phyloP scores from a whole-genome alignment of 2,797 vertebrate genomes.

The Gobio occitaniae region DNA sequence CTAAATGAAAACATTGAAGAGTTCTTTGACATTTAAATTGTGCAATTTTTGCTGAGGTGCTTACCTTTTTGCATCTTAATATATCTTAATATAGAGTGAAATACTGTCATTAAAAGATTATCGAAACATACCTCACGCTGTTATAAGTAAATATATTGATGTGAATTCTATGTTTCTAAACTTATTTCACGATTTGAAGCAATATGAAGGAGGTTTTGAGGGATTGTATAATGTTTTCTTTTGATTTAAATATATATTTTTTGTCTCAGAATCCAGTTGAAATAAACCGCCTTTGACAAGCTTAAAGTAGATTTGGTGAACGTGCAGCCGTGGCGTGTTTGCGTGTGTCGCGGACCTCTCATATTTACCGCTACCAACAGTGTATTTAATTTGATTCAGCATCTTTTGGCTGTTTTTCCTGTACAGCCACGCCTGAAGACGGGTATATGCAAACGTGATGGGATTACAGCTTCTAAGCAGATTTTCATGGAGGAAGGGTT shows the following conservation, averaged over 20 bases:
- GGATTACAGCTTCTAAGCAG: slow-evolving; percentile 86
- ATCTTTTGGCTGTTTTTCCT: slow-evolving; percentile 73
- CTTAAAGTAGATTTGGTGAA: slow-evolving; percentile 78
- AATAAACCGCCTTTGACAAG: slow-evolving; percentile 83
- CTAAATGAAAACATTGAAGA: background rate
- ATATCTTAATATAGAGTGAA: background rate
- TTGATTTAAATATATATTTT: slow-evolving; percentile 70
- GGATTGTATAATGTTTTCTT: slow-evolving; percentile 74
- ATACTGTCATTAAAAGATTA: background rate
- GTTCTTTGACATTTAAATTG: background rate
- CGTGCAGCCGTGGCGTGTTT: slow-evolving; percentile 49
- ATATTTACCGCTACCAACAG: slow-evolving; percentile 57
- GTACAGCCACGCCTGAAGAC: slow-evolving; percentile 82
- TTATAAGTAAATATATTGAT: background rate
- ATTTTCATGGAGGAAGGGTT: slow-evolving; percentile 82
- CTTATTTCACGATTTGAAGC: slow-evolving; percentile 20
- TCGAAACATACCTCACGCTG: background rate
- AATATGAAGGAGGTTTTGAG: slow-evolving; percentile 65
- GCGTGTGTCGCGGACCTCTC: slow-evolving; percentile 64
- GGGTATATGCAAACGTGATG: slow-evolving; percentile 82
- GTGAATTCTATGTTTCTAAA: slow-evolving; percentile 1
- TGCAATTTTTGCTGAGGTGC: background rate
- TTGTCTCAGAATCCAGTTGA: slow-evolving; percentile 76
- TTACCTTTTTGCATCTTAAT: background rate
- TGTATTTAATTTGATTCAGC: slow-evolving; percentile 85